Conservation (phyloP, 1,140 invertebrate genomes). For the Chionoecetes opilio region DNA sequence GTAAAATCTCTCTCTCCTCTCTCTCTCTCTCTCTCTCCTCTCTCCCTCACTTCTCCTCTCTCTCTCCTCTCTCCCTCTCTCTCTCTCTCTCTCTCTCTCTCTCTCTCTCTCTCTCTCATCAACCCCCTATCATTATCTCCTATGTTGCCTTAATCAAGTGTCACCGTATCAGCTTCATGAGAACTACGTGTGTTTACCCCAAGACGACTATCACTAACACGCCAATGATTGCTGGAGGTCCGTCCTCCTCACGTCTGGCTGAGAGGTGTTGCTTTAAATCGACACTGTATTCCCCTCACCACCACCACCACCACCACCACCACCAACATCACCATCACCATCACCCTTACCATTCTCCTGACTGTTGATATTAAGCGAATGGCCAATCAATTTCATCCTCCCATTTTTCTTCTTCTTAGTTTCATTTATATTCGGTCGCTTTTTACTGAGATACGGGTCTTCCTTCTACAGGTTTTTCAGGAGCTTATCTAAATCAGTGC, state of each 20-base stretch:
- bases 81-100: slow-evolving; percentile 8
- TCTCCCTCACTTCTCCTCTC: neutral
- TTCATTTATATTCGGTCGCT: neutral
- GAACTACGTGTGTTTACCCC: neutral
- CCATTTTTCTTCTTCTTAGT: neutral
- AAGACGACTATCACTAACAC: neutral
- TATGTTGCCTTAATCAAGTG: neutral
- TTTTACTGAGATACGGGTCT: neutral
- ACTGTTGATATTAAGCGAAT: slow-evolving; percentile 7
- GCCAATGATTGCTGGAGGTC: neutral
- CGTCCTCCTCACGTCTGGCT: neutral
- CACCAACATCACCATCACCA: neutral
- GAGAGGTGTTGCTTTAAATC: neutral
- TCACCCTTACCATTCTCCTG: neutral
- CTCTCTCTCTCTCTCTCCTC: neutral
- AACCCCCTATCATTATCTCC: no score
- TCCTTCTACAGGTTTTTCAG: neutral
- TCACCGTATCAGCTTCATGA: neutral
- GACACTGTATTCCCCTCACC: neutral
- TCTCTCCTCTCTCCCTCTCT: neutral
- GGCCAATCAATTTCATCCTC: neutral
- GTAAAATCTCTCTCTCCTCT: no score
- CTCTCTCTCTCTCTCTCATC: neutral
- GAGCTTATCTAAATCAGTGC: slow-evolving; percentile 10
- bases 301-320: neutral